phyloP scores from a whole-genome alignment of 1,140 invertebrate genomes.

The Drosophila ananassae region DNA sequence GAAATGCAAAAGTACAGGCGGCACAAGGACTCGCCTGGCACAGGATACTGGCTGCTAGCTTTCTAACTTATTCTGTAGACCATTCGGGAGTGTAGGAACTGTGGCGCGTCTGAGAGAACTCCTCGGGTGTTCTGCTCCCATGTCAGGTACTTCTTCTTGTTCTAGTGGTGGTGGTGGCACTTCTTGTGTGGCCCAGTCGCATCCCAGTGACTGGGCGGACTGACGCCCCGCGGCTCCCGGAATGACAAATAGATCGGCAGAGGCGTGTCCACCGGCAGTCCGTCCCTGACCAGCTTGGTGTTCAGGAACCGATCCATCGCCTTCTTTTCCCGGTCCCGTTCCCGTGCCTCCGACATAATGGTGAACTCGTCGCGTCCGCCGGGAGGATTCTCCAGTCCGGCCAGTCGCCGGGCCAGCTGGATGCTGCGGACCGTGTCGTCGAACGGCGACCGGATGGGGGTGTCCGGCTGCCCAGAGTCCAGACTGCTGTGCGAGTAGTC shows the following conservation, averaged over 20 bases:
- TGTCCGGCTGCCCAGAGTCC: neutral
- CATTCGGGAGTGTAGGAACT: no score
- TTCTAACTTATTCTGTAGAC: neutral
- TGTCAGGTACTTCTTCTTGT: no score
- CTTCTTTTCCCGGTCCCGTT: neutral
- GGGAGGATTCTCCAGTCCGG: neutral
- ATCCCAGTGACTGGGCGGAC: conserved; percentile 3
- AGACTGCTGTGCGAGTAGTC: neutral
- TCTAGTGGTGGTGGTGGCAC: neutral
- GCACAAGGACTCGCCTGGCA: neutral
- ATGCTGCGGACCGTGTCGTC: neutral
- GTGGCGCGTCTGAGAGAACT: no score
- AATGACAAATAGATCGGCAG: neutral
- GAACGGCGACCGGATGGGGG: neutral
- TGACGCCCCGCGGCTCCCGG: conserved; percentile 3
- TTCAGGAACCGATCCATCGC: conserved; percentile 2
- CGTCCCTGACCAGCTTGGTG: neutral
- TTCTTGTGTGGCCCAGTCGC: neutral
- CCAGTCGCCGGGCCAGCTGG: neutral
- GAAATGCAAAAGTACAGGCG: neutral
- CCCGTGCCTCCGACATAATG: neutral
- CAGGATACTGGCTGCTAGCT: neutral
- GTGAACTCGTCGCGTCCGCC: neutral
- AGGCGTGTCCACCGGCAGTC: conserved; percentile 4
- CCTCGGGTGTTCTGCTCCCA: no score